Evolutionary conservation across 2,888 invertebrate genomes (phyloP).

Genomic region (Gymnocheta viridis): DNA sequence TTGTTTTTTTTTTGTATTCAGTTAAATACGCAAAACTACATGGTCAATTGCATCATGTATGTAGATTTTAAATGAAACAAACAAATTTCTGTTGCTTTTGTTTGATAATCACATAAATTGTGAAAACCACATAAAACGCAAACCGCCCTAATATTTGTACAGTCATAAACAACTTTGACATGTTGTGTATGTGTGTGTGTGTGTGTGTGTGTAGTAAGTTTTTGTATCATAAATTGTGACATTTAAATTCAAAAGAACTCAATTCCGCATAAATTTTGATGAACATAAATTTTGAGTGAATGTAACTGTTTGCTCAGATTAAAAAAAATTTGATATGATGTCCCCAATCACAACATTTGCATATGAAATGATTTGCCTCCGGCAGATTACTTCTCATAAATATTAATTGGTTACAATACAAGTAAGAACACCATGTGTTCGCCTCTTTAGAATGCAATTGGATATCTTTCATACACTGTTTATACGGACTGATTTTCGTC

Average conservation of each 20-base stretch:
- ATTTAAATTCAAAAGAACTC: constrained; percentile 11
- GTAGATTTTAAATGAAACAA: background rate
- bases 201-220: background rate
- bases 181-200: background rate
- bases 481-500: no score
- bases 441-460: no score
- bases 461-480: no score
- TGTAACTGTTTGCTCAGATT: no score
- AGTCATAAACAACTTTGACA: constrained; percentile 34
- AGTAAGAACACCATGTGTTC: no score
- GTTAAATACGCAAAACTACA: background rate
- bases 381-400: background rate
- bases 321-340: background rate
- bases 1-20: background rate
- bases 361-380: background rate
- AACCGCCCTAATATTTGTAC: background rate
- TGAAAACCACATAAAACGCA: background rate
- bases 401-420: background rate
- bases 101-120: background rate
- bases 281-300: background rate
- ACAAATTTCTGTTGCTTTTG: background rate
- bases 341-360: background rate
- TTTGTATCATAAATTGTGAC: constrained; percentile 8
- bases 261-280: constrained; percentile 1
- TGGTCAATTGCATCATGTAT: background rate